These are phyloP conservation scores for Xiphydria camelus DNA, from an alignment of 2,888 invertebrate species.

Conservation along the genomic window DNA sequence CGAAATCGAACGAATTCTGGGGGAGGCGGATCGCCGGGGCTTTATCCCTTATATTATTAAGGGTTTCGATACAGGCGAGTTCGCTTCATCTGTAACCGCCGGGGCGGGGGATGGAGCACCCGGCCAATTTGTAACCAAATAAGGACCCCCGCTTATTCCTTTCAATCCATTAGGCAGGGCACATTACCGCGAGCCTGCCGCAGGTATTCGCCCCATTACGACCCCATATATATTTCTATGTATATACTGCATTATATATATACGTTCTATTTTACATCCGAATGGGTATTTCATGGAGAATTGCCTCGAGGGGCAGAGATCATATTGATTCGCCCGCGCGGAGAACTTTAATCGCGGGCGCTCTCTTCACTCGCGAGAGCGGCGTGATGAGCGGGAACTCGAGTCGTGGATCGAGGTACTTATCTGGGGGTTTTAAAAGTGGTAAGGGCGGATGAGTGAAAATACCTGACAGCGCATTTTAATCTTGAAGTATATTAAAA, in stretches of 20 bases:
- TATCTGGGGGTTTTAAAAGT: no score
- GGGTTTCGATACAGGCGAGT: slow-evolving; percentile 10
- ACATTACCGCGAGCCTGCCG: slow-evolving; percentile 26
- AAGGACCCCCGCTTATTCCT: slow-evolving; percentile 35
- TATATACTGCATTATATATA: no score
- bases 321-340: neutral
- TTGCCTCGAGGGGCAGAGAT: neutral
- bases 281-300: slow-evolving; percentile 15
- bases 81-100: slow-evolving; percentile 12
- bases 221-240: no score
- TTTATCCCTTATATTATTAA: slow-evolving; percentile 13
- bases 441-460: no score
- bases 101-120: no score
- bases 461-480: no score
- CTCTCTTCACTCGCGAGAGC: no score
- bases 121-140: slow-evolving; percentile 45
- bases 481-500: no score
- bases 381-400: no score
- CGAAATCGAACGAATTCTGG: no score
- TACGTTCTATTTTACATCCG: slow-evolving; percentile 24
- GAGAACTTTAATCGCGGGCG: neutral
- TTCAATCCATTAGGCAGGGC: slow-evolving; percentile 41
- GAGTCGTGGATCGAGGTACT: no score
- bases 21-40: no score
- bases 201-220: slow-evolving; percentile 36